Conservation (phyloP, 2,888 invertebrate genomes). For the Fabriciana adippe region DNA sequence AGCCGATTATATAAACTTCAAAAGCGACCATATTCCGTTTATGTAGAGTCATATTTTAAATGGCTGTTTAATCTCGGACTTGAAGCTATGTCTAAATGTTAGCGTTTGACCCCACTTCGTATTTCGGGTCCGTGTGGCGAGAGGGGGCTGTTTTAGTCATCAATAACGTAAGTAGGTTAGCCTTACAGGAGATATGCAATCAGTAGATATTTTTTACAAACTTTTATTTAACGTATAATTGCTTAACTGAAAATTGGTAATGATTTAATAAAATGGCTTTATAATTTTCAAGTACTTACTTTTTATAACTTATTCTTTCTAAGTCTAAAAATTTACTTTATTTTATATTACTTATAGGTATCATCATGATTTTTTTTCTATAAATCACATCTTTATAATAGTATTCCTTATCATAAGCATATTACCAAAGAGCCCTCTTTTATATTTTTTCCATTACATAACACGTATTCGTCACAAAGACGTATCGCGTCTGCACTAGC, state of each 20-base stretch:
- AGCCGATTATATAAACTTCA: slow-evolving; percentile 32
- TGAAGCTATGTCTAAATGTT: slow-evolving; percentile 57
- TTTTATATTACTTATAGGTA: not conserved
- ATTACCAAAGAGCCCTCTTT: not conserved
- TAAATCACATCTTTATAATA: too few species aligned
- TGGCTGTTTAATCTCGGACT: slow-evolving; percentile 44
- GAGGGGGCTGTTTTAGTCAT: slow-evolving; percentile 73
- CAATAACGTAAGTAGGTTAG: slow-evolving; percentile 79
- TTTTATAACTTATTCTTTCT: too few species aligned
- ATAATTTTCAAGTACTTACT: too few species aligned
- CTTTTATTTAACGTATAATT: slow-evolving; percentile 1
- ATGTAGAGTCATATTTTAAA: slow-evolving; percentile 38
- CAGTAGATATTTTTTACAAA: slow-evolving; percentile 8
- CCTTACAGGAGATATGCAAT: slow-evolving; percentile 61
- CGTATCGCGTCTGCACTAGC: not conserved
- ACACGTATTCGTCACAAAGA: not conserved
- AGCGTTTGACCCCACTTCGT: slow-evolving; percentile 79
- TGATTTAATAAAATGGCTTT: too few species aligned
- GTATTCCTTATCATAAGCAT: too few species aligned
- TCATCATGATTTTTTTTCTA: too few species aligned
- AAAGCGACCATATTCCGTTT: slow-evolving; percentile 40
- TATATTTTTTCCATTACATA: not conserved
- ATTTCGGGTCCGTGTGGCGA: slow-evolving; percentile 63
- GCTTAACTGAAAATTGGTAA: too few species aligned
- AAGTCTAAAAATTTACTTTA: not conserved